Evolutionary conservation across 1,140 invertebrate genomes (phyloP).

Genomic region (Drosophila baimaii): DNA sequence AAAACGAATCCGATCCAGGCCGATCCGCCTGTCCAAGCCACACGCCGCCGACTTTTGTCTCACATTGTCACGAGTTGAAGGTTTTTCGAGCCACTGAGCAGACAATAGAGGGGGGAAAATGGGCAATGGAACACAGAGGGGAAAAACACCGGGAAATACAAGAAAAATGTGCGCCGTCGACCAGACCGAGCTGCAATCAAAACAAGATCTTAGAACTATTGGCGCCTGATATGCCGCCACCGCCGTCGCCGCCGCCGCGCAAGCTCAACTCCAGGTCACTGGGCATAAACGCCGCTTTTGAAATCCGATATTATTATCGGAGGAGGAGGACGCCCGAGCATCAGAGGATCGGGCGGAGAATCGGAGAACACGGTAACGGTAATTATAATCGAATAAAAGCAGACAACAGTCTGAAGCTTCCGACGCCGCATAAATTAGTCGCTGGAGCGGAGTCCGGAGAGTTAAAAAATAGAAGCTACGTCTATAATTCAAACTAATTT

Average conservation of each 20-base stretch:
- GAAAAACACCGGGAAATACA: background rate
- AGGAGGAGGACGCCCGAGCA: background rate
- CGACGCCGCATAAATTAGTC: slow-evolving; percentile 77
- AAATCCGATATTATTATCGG: slow-evolving; percentile 79
- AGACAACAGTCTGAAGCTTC: slow-evolving; percentile 66
- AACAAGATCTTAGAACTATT: slow-evolving; percentile 83
- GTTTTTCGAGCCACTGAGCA: slow-evolving; percentile 79
- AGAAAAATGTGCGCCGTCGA: slow-evolving; percentile 67
- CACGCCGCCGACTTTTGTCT: slow-evolving; percentile 49
- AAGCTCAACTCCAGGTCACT: slow-evolving; percentile 60
- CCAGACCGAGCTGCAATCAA: slow-evolving; percentile 68
- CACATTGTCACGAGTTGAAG: slow-evolving; percentile 75
- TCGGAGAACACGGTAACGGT: slow-evolving; percentile 58
- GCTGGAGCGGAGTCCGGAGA: background rate
- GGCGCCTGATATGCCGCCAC: slow-evolving; percentile 62
- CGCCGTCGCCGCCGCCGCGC: slow-evolving; percentile 12
- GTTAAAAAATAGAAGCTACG: slow-evolving; percentile 64
- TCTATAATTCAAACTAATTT: slow-evolving; percentile 84
- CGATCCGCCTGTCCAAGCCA: slow-evolving; percentile 26
- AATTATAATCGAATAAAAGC: slow-evolving; percentile 83
- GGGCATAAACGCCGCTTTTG: slow-evolving; percentile 73
- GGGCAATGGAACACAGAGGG: background rate
- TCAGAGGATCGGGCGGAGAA: background rate
- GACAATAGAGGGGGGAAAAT: slow-evolving; percentile 36
- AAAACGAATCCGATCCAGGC: slow-evolving; percentile 59